A percentile compares a stretch with the other conserved stretches of the same genome.
Evolutionary conservation across 1,140 invertebrate species (phyloP).

Genomic region (Drosophila littoralis): DNA sequence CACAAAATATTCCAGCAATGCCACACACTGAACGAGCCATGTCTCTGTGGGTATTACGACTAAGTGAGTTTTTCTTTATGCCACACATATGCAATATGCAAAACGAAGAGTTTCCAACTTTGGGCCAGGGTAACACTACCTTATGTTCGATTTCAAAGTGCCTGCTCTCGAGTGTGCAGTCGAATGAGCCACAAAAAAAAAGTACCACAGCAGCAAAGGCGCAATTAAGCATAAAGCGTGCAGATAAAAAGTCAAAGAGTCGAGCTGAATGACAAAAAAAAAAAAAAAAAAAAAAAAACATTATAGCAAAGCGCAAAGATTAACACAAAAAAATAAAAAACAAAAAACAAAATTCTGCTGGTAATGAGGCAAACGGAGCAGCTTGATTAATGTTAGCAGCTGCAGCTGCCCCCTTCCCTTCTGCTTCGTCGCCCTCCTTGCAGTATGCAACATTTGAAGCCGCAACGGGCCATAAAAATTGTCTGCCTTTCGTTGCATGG

Average conservation of each 20-base stretch:
- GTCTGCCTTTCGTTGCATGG: slow-evolving; percentile 28
- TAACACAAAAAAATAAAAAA: slow-evolving; percentile 9
- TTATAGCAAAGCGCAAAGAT: slow-evolving; percentile 21
- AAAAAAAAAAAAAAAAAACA: slow-evolving; percentile 17
- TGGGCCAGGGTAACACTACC: slow-evolving; percentile 21
- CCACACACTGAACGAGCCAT: slow-evolving; percentile 5
- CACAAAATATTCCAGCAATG: slow-evolving; percentile 43
- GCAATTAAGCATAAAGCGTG: slow-evolving; percentile 64
- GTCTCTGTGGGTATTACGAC: slow-evolving; percentile 17
- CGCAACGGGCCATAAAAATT: slow-evolving; percentile 52
- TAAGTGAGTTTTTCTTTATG: slow-evolving; percentile 36
- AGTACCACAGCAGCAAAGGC: slow-evolving; percentile 42
- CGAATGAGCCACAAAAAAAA: slow-evolving; percentile 24
- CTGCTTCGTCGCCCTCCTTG: neutral
- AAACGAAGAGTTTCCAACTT: slow-evolving; percentile 13
- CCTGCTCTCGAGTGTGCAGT: slow-evolving; percentile 16
- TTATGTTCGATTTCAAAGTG: slow-evolving; percentile 63
- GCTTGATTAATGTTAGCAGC: slow-evolving; percentile 50
- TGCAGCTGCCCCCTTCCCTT: neutral
- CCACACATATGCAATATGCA: slow-evolving; percentile 22
- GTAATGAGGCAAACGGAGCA: slow-evolving; percentile 49
- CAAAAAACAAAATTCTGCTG: slow-evolving; percentile 22
- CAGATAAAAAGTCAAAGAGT: slow-evolving; percentile 62
- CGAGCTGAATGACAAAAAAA: slow-evolving; percentile 25
- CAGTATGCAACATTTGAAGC: slow-evolving; percentile 19